Base-by-base conservation (phyloP, 2,888 invertebrate genomes). In the Melinaea menophilus region DNA sequence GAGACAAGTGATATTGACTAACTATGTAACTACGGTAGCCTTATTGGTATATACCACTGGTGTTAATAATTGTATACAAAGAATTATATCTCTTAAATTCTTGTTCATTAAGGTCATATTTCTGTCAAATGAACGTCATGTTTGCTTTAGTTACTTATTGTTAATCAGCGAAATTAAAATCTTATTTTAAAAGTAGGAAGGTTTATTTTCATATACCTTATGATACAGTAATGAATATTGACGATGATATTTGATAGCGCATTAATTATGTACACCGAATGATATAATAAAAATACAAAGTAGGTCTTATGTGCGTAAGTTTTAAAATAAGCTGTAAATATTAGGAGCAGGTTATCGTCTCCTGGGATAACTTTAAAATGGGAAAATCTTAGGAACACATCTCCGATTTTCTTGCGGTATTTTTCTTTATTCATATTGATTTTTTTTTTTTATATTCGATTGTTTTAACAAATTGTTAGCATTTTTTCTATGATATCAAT, bases 1-100 rank as follows among this genome's bases (percentile, higher is more conserved):
- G 51, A 51, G 31, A 51, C 51, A 51, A 51, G 31, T 45, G 56
- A 59, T 65, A 65, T 65, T 62, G 59, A 59, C 65, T 65, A 54
- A 56, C 56, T 56, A 62, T 58, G 51, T 51, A 56, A 59, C 59
- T 62, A 62, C 65, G 46, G 59, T 58, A 46, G 57, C 55, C 57
- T 62, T 65, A 62, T 65, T 65, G 65, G 48, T 31, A 51, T 31
- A 31, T 31, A 51, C 48, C 48, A 48, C 48, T 51, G 51, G 51
- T 51, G 51, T 31, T 51, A 31, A 5, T 51, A 41, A 41, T 41
- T 41, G 11, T 5, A 9, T 51, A 31, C 51, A 51, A 51, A 31
- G 51, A 51, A 51, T 31, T 31, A 31, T 51, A 51, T 31, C n/a
- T 9, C 51, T 51, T 51, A 51, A 51, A 9, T 51, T 11, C 7